phyloP scores from a whole-genome alignment of 2,888 invertebrate species.

The Philaethria dido region DNA sequence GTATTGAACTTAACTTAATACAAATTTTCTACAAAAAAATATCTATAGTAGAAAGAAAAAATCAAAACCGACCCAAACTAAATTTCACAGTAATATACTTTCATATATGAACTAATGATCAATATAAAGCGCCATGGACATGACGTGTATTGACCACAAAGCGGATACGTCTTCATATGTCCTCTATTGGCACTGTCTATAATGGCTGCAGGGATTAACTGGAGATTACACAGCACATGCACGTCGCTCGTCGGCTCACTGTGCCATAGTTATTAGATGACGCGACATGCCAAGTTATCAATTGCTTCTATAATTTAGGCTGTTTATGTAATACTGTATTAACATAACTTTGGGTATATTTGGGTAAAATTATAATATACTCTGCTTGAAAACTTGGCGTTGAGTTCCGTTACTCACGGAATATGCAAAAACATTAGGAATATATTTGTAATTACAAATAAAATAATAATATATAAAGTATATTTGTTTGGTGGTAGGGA shows the following conservation, averaged over 20 bases:
- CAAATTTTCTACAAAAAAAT: too few relatives aligned
- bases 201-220: constrained; percentile 31
- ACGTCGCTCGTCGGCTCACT: constrained; percentile 22
- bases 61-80: too few relatives aligned
- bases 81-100: too few relatives aligned
- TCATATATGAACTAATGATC: not conserved
- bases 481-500: too few relatives aligned
- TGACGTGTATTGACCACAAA: constrained; percentile 18
- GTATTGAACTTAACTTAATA: too few relatives aligned
- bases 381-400: too few relatives aligned
- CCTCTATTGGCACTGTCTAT: constrained; percentile 35
- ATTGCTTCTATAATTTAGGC: not conserved
- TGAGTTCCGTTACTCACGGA: too few relatives aligned
- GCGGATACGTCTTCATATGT: constrained; percentile 24
- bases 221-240: constrained; percentile 19
- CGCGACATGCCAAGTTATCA: constrained; percentile 26
- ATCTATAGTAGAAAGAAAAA: not conserved
- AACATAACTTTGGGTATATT: not conserved
- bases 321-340: not conserved
- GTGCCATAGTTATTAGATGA: constrained; percentile 27
- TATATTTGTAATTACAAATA: too few relatives aligned
- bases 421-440: too few relatives aligned
- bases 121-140: not conserved
- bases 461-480: too few relatives aligned
- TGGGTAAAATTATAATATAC: not conserved